A percentile compares a stretch with the other conserved stretches of the same genome.
These are phyloP conservation scores for Numenius phaeopus DNA, from an alignment of 2,797 vertebrate species.

Conservation along the genomic window DNA sequence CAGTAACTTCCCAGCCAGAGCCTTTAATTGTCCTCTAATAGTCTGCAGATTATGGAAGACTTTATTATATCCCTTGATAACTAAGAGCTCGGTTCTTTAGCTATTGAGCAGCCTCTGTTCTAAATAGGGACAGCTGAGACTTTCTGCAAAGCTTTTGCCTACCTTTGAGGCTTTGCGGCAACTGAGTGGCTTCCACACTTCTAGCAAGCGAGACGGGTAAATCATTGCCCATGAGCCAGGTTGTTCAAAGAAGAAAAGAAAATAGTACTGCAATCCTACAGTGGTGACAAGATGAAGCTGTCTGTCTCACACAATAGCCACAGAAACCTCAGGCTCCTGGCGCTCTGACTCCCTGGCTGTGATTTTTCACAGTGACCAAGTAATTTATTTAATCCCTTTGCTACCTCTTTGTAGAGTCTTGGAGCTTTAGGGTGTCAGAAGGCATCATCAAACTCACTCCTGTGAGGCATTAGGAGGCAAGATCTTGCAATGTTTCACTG, in stretches of 20 bases:
- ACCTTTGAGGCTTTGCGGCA: background rate
- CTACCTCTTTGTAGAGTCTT: background rate
- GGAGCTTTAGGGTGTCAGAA: background rate
- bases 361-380: background rate
- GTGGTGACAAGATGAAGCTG: background rate
- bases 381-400: constrained; percentile 32
- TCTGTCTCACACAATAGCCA: background rate
- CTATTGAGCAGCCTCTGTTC: background rate
- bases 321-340: background rate
- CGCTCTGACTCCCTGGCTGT: background rate
- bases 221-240: background rate
- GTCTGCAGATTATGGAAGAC: constrained; percentile 2
- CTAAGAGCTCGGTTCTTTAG: background rate
- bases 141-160: constrained; percentile 18
- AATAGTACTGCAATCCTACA: background rate
- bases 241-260: constrained; percentile 22
- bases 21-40: background rate
- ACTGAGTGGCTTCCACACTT: background rate
- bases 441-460: background rate
- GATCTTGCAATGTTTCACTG: background rate
- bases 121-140: background rate
- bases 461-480: background rate
- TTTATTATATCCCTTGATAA: background rate
- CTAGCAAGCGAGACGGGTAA: background rate
- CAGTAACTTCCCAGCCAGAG: background rate